phyloP scores from a whole-genome alignment of 2,797 vertebrate genomes.

The Crax fasciolata region DNA sequence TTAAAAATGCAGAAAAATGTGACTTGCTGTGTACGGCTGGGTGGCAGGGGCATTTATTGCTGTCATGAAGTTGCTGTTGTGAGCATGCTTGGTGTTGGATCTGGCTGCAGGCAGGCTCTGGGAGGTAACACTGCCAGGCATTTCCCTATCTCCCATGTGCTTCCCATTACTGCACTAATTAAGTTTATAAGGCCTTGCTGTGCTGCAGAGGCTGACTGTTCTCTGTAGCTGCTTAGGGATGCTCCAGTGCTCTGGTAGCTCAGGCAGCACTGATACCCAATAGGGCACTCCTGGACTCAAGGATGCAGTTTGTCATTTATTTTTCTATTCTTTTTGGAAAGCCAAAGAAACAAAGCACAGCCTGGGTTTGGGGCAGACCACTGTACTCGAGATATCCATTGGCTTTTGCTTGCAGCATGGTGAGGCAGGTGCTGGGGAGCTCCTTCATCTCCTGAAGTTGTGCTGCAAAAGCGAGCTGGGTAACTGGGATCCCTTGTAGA shows the following conservation, averaged over 20 bases:
- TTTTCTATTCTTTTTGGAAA: neutral
- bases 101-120: neutral
- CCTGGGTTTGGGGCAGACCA: neutral
- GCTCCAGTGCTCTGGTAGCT: neutral
- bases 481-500: neutral
- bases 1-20: neutral
- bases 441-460: neutral
- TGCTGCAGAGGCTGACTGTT: neutral
- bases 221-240: neutral
- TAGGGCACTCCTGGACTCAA: rapidly evolving
- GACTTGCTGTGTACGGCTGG: rapidly evolving
- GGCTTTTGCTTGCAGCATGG: neutral
- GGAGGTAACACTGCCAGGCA: neutral
- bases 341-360: neutral
- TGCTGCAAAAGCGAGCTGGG: neutral
- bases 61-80: rapidly evolving
- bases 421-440: neutral
- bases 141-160: neutral
- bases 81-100: neutral
- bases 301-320: neutral
- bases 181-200: neutral
- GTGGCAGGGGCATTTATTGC: neutral
- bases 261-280: neutral
- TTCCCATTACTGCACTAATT: neutral
- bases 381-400: neutral